Evolutionary conservation across 2,888 invertebrate species (phyloP).

Genomic region (Zelleria hepariella): DNA sequence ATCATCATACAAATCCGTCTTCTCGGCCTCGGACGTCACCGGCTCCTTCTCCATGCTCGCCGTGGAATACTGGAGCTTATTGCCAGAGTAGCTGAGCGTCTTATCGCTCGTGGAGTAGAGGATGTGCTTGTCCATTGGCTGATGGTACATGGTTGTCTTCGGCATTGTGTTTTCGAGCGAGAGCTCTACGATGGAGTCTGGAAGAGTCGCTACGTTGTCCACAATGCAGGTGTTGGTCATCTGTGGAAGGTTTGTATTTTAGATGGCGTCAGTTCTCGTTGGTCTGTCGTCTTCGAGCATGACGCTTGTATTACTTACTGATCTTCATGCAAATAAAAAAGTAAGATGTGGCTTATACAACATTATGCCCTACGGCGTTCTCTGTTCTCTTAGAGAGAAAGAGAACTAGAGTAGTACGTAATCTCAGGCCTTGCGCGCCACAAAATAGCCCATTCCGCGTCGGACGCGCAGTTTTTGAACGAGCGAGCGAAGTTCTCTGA

Average conservation of each 20-base stretch:
- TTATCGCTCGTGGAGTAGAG: conserved; percentile 51
- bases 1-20: conserved; percentile 43
- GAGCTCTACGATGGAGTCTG: conserved; percentile 62
- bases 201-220: conserved; percentile 52
- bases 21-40: conserved; percentile 27
- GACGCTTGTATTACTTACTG: too few relatives aligned
- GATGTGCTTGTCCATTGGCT: conserved; percentile 54
- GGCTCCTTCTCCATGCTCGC: conserved; percentile 45
- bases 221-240: conserved; percentile 61
- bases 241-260: conserved; percentile 23
- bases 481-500: too few relatives aligned
- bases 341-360: too few relatives aligned
- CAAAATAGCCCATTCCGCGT: too few relatives aligned
- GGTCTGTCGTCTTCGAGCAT: too few relatives aligned
- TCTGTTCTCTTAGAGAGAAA: too few relatives aligned
- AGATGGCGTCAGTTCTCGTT: not conserved
- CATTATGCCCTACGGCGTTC: too few relatives aligned
- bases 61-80: conserved; percentile 53
- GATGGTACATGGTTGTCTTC: conserved; percentile 48
- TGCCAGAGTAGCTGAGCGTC: conserved; percentile 37
- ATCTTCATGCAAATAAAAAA: too few relatives aligned
- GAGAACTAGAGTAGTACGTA: too few relatives aligned
- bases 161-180: conserved; percentile 58
- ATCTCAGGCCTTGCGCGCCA: too few relatives aligned
- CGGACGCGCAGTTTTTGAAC: too few relatives aligned